Evolutionary conservation across 1,140 invertebrate species (phyloP), one percentile per base, ranked within the genome.

Genomic region (Drosophila albomicans): DNA sequence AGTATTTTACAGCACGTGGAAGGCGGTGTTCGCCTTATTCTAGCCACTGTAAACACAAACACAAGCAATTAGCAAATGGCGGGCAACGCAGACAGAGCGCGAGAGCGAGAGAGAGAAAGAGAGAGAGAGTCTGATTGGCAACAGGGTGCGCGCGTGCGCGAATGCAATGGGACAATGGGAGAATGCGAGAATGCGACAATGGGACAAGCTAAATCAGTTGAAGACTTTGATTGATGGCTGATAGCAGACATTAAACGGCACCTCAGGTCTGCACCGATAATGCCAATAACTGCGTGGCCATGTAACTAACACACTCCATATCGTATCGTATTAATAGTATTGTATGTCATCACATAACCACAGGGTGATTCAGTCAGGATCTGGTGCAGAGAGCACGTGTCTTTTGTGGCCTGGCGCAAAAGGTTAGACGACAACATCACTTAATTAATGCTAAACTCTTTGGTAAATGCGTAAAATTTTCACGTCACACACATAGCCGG

Each of bases 261-360:
- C 54, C 56, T 68, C 38, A 68, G 48, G 64, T 67, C 43, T 67
- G 69, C 63, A 72, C 63, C 25, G 69, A 72, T 66, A 51, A 71
- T 20, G 41, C 13, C 28, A 16, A 30, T 35, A 49, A 46, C 64
- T 64, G 35, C 20, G 16, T n/a, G 25, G 5, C 32, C 11, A 15
- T 48, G 46, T 51, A 64, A 64, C 35, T n/a, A 64, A 52, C 11
- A 59, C 7, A 3, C 20, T 28, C 20, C 30, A 30, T 3, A 32
- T 32, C 7, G 7, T 8, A 5, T 32, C 7, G 32, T 32, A 5
- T 32, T 7, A 7, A 32, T 51, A 11, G 16, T 20, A 49, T 25
- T 25, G 20, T 7, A 49, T 25, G 11, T 38, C 35, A 38, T 38
- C 35, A 38, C 35, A 38, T 38, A 38, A 38, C 35, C 30, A 41